Evolutionary conservation across 2,888 invertebrate genomes (phyloP).

Genomic region (Synergus japonicus): DNA sequence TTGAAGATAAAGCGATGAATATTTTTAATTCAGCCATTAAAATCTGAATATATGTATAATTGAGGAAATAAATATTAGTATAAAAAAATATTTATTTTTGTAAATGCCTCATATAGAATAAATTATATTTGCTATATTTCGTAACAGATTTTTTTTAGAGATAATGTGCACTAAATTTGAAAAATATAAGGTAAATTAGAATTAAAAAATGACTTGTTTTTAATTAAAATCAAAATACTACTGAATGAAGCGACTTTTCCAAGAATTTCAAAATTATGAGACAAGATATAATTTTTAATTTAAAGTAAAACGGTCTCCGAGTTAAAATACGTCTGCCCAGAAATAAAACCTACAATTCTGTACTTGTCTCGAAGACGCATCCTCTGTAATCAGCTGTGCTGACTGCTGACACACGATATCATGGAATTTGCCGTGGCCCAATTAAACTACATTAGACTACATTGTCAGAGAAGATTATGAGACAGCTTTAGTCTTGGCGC

Average conservation of each 20-base stretch:
- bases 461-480: conserved; percentile 3
- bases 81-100: neutral
- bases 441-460: conserved; percentile 40
- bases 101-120: neutral
- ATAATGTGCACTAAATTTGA: neutral
- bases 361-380: conserved; percentile 38
- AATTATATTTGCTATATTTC: neutral
- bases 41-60: neutral
- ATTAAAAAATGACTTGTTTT: neutral
- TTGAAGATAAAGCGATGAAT: neutral
- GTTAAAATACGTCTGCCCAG: conserved; percentile 31
- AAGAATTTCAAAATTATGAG: conserved; percentile 25
- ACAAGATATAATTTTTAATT: conserved; percentile 37
- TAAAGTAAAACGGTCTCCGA: conserved; percentile 26
- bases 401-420: conserved; percentile 36
- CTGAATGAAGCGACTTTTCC: conserved; percentile 17
- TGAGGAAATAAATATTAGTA: neutral
- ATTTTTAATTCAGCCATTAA: conserved; percentile 12
- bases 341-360: conserved; percentile 41
- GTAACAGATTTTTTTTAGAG: neutral
- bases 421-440: conserved; percentile 37
- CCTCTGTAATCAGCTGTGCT: conserved; percentile 38
- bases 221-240: neutral
- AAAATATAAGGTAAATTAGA: neutral
- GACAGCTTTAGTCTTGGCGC: neutral